A percentile compares a stretch with the other conserved stretches of the same genome.
These are phyloP conservation scores for Willowsia nigromaculata DNA, from an alignment of 2,888 invertebrate species.

Conservation along the genomic window DNA sequence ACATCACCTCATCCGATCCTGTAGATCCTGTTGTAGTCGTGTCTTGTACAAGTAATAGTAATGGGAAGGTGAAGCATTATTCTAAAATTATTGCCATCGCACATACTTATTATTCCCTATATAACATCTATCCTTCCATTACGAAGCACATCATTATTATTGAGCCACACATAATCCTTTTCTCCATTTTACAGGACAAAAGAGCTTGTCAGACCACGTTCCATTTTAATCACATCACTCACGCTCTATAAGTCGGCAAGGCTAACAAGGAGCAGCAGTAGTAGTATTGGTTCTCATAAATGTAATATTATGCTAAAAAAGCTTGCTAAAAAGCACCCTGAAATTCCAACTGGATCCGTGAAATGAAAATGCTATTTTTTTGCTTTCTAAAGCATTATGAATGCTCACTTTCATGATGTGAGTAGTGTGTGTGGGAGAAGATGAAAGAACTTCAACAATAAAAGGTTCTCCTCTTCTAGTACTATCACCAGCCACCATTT, in stretches of 20 bases:
- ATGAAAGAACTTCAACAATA: neutral
- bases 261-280: neutral
- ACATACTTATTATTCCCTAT: too few relatives aligned
- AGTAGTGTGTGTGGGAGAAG: neutral
- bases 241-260: slow-evolving; percentile 25
- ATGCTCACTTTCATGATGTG: neutral
- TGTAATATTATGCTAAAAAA: neutral
- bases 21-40: slow-evolving; percentile 55
- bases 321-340: neutral
- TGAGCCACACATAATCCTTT: neutral
- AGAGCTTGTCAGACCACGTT: slow-evolving; percentile 58
- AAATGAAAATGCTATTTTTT: neutral
- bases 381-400: neutral
- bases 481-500: neutral
- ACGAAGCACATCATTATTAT: neutral
- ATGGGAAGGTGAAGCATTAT: too few relatives aligned
- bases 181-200: slow-evolving; percentile 29
- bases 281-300: neutral
- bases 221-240: slow-evolving; percentile 62
- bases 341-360: neutral
- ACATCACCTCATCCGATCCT: neutral
- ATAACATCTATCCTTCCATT: neutral
- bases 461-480: neutral
- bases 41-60: slow-evolving; percentile 15
- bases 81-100: neutral